phyloP scores from a whole-genome alignment of 1,140 invertebrate genomes.

The Wiebesia pumilae region DNA sequence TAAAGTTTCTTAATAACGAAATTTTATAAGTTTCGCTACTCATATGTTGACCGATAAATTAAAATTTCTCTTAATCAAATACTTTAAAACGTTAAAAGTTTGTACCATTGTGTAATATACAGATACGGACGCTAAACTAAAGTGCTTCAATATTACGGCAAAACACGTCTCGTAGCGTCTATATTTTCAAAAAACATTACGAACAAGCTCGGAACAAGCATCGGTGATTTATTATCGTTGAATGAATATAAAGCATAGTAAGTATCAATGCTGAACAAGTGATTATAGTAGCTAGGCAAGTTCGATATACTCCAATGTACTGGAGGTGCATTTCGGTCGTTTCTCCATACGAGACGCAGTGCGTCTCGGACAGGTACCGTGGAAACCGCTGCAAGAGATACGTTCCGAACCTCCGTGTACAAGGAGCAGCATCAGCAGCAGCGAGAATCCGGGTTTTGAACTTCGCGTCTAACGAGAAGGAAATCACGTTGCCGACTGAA shows the following conservation, averaged over 20 bases:
- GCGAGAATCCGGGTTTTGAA: not conserved
- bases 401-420: no score
- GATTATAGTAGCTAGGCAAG: not conserved
- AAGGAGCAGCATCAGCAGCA: not conserved
- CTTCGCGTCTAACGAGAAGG: not conserved
- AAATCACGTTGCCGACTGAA: not conserved
- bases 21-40: no score
- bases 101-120: no score
- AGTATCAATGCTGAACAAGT: not conserved
- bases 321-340: constrained; percentile 10
- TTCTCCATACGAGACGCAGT: not conserved
- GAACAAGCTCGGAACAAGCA: not conserved
- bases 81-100: no score
- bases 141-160: no score
- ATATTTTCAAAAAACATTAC: not conserved
- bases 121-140: no score
- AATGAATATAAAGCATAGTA: not conserved
- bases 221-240: not conserved
- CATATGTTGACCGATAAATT: no score
- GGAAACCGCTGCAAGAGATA: not conserved
- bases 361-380: not conserved
- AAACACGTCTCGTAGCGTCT: not conserved
- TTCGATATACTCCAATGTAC: not conserved
- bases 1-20: no score
- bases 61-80: no score